phyloP scores from a whole-genome alignment of 92 coral and sea anemone species.

The Paragorgia papillata region DNA sequence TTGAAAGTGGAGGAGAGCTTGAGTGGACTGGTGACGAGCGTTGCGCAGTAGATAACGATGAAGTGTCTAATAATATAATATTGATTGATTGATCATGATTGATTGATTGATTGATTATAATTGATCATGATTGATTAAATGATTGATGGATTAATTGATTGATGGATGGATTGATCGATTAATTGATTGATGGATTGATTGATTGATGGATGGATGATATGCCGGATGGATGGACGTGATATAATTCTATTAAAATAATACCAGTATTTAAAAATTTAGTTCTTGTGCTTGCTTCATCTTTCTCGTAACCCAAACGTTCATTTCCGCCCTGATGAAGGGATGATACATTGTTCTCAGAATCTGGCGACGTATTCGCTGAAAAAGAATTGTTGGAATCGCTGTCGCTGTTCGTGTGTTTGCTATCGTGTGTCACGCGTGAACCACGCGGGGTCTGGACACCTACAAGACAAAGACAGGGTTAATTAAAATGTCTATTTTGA shows the following conservation, averaged over 20 bases:
- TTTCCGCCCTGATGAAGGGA: neutral
- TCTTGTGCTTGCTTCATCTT: neutral
- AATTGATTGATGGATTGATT: too few species aligned
- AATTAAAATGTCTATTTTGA: too few species aligned
- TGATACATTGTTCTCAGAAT: neutral
- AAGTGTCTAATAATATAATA: neutral
- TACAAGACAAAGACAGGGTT: too few species aligned
- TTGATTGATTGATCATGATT: neutral
- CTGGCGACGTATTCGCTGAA: neutral
- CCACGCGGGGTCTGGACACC: constrained; percentile 20
- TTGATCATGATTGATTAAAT: too few species aligned
- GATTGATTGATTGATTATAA: neutral
- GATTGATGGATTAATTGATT: too few species aligned
- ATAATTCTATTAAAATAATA: too few species aligned
- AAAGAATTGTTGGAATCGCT: neutral
- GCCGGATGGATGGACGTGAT: too few species aligned
- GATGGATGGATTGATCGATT: too few species aligned
- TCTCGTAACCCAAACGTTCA: neutral
- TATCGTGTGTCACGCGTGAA: constrained; percentile 6
- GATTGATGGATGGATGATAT: too few species aligned
- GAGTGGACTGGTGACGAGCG: constrained; percentile 7
- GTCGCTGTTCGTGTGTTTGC: constrained; percentile 1
- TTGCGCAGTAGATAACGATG: neutral
- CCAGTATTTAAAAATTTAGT: too few species aligned
- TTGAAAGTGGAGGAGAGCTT: constrained; percentile 27